A percentile compares a stretch with the other conserved stretches of the same genome.
These are phyloP conservation scores for Drosophila subsilvestris DNA, from an alignment of 2,888 invertebrate species.

Conservation along the genomic window DNA sequence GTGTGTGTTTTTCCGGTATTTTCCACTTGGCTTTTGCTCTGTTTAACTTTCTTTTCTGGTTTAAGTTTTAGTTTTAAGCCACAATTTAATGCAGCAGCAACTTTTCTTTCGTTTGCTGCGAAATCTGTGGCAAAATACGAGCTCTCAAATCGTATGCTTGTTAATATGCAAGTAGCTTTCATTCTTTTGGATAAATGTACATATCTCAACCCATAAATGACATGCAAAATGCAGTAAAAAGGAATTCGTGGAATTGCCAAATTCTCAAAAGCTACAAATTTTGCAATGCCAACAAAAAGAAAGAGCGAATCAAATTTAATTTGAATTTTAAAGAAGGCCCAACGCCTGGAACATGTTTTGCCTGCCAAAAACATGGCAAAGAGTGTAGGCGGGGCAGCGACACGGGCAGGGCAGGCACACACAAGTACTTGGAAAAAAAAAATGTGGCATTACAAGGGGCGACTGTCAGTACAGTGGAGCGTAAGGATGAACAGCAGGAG, in stretches of 20 bases:
- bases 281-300: slow-evolving; percentile 23
- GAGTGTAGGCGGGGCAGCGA: background rate
- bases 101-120: slow-evolving; percentile 12
- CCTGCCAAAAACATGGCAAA: slow-evolving; percentile 39
- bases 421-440: slow-evolving; percentile 36
- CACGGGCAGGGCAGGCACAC: slow-evolving; percentile 12
- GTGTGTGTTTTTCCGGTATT: too few relatives aligned
- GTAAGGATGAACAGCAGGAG: background rate
- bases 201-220: slow-evolving; percentile 4
- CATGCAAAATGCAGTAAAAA: slow-evolving; percentile 39
- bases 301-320: slow-evolving; percentile 65
- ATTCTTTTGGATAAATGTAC: slow-evolving; percentile 9
- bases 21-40: background rate
- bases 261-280: slow-evolving; percentile 55
- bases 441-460: slow-evolving; percentile 28
- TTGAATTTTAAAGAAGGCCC: slow-evolving; percentile 66
- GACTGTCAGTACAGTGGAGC: slow-evolving; percentile 17
- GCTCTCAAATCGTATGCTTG: background rate
- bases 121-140: slow-evolving; percentile 1
- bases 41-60: background rate
- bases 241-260: slow-evolving; percentile 47
- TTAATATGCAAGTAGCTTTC: slow-evolving; percentile 41
- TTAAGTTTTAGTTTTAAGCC: background rate
- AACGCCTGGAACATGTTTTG: slow-evolving; percentile 44
- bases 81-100: slow-evolving; percentile 1